phyloP scores from a whole-genome alignment of 2,113 vertebrate genomes.

The Laterallus jamaicensis region DNA sequence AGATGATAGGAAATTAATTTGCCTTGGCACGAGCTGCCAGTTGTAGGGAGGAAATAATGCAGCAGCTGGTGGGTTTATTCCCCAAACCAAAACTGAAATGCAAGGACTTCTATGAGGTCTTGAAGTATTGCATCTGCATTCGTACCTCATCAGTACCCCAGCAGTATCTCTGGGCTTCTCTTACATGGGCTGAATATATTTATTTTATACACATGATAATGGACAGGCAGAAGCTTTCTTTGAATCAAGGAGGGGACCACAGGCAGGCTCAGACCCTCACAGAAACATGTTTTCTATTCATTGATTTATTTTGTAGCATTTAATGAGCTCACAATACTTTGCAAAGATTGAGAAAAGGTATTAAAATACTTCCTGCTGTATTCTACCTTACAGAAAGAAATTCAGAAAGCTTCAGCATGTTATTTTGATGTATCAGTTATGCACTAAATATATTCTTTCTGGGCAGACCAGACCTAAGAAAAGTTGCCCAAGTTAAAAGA shows the following conservation, averaged over 20 bases:
- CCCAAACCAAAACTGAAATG: neutral
- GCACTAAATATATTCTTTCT: neutral
- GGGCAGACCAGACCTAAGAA: neutral
- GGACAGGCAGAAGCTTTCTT: neutral
- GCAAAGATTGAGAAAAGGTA: neutral
- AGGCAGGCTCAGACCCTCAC: neutral
- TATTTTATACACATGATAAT: neutral
- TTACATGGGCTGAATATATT: neutral
- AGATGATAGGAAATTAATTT: neutral
- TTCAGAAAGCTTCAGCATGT: neutral
- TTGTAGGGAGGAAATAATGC: neutral
- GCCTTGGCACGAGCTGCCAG: neutral
- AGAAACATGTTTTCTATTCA: neutral
- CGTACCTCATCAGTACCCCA: neutral
- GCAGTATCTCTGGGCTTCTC: neutral
- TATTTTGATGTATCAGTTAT: neutral
- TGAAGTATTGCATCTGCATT: neutral
- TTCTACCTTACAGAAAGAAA: neutral
- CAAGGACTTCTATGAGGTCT: neutral
- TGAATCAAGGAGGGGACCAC: neutral
- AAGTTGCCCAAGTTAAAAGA: neutral
- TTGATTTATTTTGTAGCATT: neutral
- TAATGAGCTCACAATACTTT: neutral
- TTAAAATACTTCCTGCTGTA: neutral
- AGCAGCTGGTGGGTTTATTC: neutral